Conservation (phyloP, 1,140 invertebrate genomes). For the Sycophila sp. region DNA sequence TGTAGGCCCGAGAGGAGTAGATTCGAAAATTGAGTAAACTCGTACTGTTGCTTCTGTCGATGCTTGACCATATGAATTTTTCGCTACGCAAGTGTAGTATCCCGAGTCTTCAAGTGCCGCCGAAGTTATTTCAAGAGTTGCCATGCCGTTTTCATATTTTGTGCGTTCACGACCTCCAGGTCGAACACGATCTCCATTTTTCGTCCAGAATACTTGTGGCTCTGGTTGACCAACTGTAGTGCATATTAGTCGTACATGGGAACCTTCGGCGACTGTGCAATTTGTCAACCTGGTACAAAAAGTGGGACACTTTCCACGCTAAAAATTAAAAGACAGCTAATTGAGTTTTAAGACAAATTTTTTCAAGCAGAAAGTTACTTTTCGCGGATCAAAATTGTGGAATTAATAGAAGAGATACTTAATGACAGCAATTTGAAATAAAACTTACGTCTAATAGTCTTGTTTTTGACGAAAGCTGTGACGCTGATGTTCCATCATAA, state of each 20-base stretch:
- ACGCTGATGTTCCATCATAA: conserved; percentile 5
- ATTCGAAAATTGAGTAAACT: conserved; percentile 77
- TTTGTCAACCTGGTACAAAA: conserved; percentile 86
- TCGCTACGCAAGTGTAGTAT: conserved; percentile 79
- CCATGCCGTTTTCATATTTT: conserved; percentile 74
- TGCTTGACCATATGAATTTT: conserved; percentile 77
- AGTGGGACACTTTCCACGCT: conserved; percentile 74
- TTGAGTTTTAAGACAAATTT: too few relatives aligned
- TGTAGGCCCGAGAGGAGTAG: conserved; percentile 73
- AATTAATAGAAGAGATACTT: not conserved
- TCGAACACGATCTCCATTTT: conserved; percentile 74
- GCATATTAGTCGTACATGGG: conserved; percentile 83
- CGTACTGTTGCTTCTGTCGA: conserved; percentile 76
- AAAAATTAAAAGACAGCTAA: conserved; percentile 16
- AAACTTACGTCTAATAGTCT: conserved; percentile 10
- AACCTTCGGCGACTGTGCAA: conserved; percentile 77
- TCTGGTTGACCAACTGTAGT: conserved; percentile 84
- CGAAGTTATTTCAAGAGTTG: conserved; percentile 79
- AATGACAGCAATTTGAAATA: not conserved
- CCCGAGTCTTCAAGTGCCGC: conserved; percentile 74
- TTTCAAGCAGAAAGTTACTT: not conserved
- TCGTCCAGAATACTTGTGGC: conserved; percentile 84
- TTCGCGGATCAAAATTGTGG: not conserved
- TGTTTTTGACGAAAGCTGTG: not conserved
- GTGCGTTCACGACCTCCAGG: conserved; percentile 68